A percentile compares a stretch with the other conserved stretches of the same genome.
Conservation (phyloP, 2,113 vertebrate genomes). For the Echinops telfairi region DNA sequence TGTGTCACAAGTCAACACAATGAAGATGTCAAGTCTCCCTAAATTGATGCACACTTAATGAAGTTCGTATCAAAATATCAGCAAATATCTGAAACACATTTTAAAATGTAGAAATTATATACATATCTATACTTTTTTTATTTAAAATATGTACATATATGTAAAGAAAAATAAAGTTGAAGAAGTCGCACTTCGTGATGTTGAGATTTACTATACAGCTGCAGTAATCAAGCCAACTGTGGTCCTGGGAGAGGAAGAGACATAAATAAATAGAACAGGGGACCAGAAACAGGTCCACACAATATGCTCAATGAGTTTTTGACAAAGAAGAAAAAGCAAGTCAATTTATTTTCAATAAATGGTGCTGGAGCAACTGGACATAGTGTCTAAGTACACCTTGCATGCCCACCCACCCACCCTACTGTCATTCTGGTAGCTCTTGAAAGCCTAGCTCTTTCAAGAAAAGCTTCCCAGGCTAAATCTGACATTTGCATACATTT, state of each 20-base stretch:
- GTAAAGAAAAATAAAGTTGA: neutral
- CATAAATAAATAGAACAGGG: neutral
- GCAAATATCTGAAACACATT: constrained; percentile 54
- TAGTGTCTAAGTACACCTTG: neutral
- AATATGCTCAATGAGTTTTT: constrained; percentile 32
- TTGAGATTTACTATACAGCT: constrained; percentile 6
- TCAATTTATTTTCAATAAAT: constrained; percentile 38
- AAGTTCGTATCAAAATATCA: constrained; percentile 60
- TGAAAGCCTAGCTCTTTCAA: constrained; percentile 32
- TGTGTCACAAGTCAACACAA: neutral
- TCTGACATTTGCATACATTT: constrained; percentile 19
- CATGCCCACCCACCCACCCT: neutral
- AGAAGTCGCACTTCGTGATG: constrained; percentile 4
- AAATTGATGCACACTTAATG: constrained; percentile 3
- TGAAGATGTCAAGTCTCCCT: constrained; percentile 49
- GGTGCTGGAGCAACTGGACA: neutral
- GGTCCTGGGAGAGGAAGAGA: neutral
- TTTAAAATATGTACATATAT: neutral
- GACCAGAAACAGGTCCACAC: constrained; percentile 34
- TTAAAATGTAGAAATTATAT: too few species aligned
- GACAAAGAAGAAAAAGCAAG: constrained; percentile 52
- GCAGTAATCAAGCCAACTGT: neutral
- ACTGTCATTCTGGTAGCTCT: neutral
- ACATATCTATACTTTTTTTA: neutral
- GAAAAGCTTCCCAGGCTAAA: constrained; percentile 48